A percentile compares a stretch with the other conserved stretches of the same genome.
Conservation (phyloP, 2,888 invertebrate genomes). For the Hypomecis punctinalis region DNA sequence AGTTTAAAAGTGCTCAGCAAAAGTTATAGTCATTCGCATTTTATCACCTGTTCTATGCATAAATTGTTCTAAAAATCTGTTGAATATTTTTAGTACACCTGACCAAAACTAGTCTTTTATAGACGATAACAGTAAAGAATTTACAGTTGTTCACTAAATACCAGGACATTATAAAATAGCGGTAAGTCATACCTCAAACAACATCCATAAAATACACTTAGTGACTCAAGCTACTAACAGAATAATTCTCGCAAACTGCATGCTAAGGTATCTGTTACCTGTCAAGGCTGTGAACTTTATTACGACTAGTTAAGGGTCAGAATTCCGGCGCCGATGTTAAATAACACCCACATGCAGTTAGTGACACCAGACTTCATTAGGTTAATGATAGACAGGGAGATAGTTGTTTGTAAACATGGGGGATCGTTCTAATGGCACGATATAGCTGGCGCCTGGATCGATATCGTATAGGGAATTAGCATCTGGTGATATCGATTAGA, state of each 20-base stretch:
- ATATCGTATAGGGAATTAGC: slow-evolving; percentile 1
- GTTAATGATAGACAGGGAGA: slow-evolving; percentile 9
- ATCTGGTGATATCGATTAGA: background rate
- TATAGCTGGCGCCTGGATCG: slow-evolving; percentile 4
- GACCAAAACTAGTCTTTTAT: background rate
- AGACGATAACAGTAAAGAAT: background rate
- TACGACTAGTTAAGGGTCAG: background rate
- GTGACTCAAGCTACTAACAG: slow-evolving; percentile 1
- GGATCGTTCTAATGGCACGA: background rate
- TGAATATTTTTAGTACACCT: too few species aligned
- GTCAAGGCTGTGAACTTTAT: slow-evolving; percentile 7
- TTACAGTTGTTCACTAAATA: background rate
- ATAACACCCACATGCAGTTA: slow-evolving; percentile 19
- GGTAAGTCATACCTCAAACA: background rate
- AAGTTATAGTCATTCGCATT: too few species aligned
- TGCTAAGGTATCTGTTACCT: background rate
- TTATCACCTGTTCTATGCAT: too few species aligned
- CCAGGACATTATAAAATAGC: background rate
- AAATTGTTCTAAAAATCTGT: too few species aligned
- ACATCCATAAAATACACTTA: slow-evolving; percentile 6
- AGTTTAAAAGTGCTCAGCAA: too few species aligned
- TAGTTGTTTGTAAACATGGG: slow-evolving; percentile 12
- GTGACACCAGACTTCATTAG: slow-evolving; percentile 7
- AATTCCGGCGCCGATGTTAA: slow-evolving; percentile 6
- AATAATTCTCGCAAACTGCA: slow-evolving; percentile 9